Evolutionary conservation across 2,113 vertebrate species (phyloP).

Genomic region (Bubo blakistoni): DNA sequence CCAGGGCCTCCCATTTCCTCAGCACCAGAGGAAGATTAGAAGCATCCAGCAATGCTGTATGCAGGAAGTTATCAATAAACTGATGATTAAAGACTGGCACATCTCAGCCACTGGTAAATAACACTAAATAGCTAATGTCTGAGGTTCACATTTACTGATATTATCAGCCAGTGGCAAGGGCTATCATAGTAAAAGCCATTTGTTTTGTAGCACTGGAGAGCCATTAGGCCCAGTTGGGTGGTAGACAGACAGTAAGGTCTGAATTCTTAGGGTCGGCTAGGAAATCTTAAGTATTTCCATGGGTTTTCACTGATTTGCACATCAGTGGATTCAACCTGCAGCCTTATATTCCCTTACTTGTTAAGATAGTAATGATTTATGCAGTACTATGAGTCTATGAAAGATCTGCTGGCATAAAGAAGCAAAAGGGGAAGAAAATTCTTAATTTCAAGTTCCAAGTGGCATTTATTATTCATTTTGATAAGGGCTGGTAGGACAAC

Average conservation of each 20-base stretch:
- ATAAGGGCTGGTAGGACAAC: background rate
- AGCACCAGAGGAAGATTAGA: background rate
- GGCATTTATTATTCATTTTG: background rate
- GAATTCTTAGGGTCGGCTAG: background rate
- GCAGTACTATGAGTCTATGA: fast-evolving
- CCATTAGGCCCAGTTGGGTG: background rate
- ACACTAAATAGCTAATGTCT: background rate
- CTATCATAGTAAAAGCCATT: fast-evolving
- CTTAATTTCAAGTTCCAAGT: background rate
- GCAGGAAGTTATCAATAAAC: background rate
- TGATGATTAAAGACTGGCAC: background rate
- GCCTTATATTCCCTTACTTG: background rate
- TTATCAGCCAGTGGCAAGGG: background rate
- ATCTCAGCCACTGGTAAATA: background rate
- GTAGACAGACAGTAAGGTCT: background rate
- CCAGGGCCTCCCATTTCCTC: background rate
- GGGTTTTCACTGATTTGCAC: background rate
- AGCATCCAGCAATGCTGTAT: background rate
- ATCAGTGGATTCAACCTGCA: background rate
- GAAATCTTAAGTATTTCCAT: background rate
- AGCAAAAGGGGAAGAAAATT: background rate
- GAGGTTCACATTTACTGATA: background rate
- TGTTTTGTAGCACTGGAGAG: background rate
- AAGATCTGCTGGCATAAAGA: background rate
- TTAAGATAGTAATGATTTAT: background rate